Percentiles rank a stretch among this genome's conserved stretches.
These are phyloP conservation scores for Strix occidentalis DNA, from an alignment of 2,797 vertebrate genomes.

Conservation along the genomic window DNA sequence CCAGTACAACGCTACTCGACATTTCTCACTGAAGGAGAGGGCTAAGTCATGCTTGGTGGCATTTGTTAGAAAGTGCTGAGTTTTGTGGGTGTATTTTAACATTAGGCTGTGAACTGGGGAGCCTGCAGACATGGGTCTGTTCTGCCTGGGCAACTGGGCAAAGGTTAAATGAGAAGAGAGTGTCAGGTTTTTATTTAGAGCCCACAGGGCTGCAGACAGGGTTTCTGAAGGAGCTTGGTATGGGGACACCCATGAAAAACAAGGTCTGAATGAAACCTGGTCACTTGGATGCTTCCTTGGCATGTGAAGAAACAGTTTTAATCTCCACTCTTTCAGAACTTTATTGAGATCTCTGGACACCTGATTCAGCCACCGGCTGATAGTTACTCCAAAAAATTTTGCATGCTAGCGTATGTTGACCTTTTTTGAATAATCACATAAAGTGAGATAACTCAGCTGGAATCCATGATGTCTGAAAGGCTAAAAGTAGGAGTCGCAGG, in stretches of 20 bases:
- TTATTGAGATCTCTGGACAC: background rate
- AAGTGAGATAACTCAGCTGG: background rate
- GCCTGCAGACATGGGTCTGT: background rate
- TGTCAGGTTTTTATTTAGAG: background rate
- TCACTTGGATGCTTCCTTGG: background rate
- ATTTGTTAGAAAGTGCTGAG: constrained; percentile 13
- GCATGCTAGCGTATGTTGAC: too few species aligned
- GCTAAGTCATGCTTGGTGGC: constrained; percentile 29
- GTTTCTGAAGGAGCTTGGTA: background rate
- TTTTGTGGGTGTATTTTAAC: background rate
- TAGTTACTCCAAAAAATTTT: background rate
- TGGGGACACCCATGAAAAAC: background rate
- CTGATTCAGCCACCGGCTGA: background rate
- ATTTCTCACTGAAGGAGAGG: constrained; percentile 49
- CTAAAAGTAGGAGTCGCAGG: background rate
- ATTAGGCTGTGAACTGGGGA: background rate
- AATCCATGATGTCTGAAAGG: background rate
- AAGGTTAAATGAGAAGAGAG: background rate
- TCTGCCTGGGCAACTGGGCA: background rate
- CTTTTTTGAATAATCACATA: background rate
- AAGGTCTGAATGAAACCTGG: background rate
- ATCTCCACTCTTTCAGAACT: background rate
- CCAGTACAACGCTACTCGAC: constrained; percentile 24
- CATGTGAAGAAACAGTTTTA: background rate
- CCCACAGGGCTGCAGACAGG: background rate